These are phyloP conservation scores for Pararge aegeria DNA, from an alignment of 1,140 invertebrate species.

Conservation along the genomic window DNA sequence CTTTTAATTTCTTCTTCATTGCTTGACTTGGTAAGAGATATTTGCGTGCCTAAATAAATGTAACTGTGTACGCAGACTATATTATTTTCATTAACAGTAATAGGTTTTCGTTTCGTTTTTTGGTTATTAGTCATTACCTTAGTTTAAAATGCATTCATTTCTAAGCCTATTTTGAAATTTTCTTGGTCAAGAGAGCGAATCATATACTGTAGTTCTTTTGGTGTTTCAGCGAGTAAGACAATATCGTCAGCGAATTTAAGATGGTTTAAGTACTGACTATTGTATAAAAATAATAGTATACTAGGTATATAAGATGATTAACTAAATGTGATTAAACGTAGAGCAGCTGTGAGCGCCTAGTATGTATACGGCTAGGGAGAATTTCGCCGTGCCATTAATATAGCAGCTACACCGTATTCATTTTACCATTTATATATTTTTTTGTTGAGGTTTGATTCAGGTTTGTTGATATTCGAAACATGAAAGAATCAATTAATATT, in stretches of 20 bases:
- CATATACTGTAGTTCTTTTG: neutral
- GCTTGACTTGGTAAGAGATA: constrained; percentile 26
- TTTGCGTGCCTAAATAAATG: constrained; percentile 80
- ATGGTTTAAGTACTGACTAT: neutral
- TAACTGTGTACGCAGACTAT: neutral
- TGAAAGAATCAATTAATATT: too few relatives aligned
- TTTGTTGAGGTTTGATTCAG: too few relatives aligned
- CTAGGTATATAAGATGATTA: too few relatives aligned
- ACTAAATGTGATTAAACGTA: too few relatives aligned
- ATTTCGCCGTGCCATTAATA: too few relatives aligned
- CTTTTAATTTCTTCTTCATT: constrained; percentile 30
- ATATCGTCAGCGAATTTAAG: constrained; percentile 5
- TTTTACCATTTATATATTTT: too few relatives aligned
- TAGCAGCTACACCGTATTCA: too few relatives aligned
- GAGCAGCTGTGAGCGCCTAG: too few relatives aligned
- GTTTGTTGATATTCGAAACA: too few relatives aligned
- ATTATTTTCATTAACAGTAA: neutral
- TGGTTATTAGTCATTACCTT: constrained; percentile 8
- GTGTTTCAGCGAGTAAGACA: neutral
- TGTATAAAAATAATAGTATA: too few relatives aligned
- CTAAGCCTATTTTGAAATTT: neutral
- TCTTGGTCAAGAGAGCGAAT: neutral
- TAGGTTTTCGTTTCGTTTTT: neutral
- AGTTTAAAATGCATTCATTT: neutral
- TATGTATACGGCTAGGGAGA: too few relatives aligned